Evolutionary conservation across 2,888 invertebrate species (phyloP).

Genomic region (Amphipoea oculea): DNA sequence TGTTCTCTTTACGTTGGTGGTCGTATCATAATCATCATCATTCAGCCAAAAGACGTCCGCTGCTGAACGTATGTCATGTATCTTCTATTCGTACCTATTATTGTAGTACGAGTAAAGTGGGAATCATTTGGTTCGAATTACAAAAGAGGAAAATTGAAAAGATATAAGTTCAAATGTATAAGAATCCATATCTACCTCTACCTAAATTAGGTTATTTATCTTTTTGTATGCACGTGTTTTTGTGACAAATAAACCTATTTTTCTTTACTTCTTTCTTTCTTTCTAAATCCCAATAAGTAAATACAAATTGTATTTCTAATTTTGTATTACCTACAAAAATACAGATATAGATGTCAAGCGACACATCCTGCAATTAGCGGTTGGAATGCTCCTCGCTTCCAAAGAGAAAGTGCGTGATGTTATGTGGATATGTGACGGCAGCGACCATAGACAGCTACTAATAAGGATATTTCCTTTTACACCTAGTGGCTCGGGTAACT

Average conservation of each 20-base stretch:
- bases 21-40: not conserved
- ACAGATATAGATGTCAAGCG: not conserved
- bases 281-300: not conserved
- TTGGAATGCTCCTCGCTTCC: conserved; percentile 31
- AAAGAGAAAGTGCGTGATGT: conserved; percentile 33
- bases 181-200: not conserved
- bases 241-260: too few species aligned
- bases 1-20: not conserved
- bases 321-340: not conserved
- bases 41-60: not conserved
- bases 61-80: not conserved
- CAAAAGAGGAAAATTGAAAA: not conserved
- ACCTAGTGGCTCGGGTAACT: conserved; percentile 1
- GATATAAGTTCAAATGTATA: not conserved
- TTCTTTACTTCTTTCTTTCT: too few species aligned
- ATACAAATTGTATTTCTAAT: not conserved
- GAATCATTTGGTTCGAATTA: not conserved
- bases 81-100: not conserved
- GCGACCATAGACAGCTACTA: conserved; percentile 7
- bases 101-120: not conserved
- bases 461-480: conserved; percentile 48
- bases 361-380: conserved; percentile 26
- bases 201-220: too few species aligned
- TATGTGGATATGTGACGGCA: conserved; percentile 5
- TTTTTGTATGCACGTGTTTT: too few species aligned